A percentile compares a stretch with the other conserved stretches of the same genome.
These are phyloP conservation scores for Dryoscopus gambensis DNA, from an alignment of 2,113 vertebrate species.

Conservation along the genomic window DNA sequence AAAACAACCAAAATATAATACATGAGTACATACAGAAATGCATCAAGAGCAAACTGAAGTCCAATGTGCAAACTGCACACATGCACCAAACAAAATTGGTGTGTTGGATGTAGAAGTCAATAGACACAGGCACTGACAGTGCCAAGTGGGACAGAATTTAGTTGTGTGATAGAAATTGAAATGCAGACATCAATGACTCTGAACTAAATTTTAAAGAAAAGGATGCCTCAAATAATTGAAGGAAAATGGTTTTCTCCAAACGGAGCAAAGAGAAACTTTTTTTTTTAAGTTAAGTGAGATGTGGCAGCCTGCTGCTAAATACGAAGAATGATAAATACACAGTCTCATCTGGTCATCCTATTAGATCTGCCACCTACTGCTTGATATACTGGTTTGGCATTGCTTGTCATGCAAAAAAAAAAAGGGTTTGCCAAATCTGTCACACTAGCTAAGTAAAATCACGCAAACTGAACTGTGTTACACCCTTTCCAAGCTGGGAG, in stretches of 20 bases:
- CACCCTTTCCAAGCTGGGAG: neutral
- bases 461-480: neutral
- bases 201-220: neutral
- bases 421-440: neutral
- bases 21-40: neutral
- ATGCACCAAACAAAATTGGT: neutral
- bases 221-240: neutral
- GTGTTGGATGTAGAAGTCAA: neutral
- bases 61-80: neutral
- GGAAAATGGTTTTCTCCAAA: neutral
- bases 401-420: neutral
- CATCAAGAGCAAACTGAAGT: neutral
- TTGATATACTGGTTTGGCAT: neutral
- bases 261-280: neutral
- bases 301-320: neutral
- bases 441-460: neutral
- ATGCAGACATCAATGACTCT: neutral
- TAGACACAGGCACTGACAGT: neutral
- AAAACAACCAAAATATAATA: neutral
- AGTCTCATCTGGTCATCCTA: neutral
- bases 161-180: neutral
- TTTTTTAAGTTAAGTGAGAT: neutral
- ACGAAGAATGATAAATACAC: neutral
- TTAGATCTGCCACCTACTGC: neutral
- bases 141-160: neutral